Conservation (phyloP, 2,888 invertebrate genomes). For the Drosophila quinaria region DNA sequence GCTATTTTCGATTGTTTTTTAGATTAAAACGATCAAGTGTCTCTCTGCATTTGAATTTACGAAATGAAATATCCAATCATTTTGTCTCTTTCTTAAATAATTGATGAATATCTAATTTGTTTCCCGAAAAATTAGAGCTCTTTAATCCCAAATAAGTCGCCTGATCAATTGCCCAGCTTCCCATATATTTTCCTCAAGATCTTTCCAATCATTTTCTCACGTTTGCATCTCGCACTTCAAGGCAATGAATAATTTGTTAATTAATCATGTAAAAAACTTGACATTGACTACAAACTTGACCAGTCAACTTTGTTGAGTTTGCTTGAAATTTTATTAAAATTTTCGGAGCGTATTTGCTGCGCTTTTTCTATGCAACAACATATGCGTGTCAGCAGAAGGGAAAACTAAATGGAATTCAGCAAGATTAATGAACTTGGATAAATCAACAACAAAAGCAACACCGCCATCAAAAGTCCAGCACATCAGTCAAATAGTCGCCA, state of each 20-base stretch:
- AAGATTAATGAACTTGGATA: slow-evolving; percentile 82
- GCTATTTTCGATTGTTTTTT: not conserved
- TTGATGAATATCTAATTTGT: not conserved
- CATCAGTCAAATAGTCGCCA: slow-evolving; percentile 36
- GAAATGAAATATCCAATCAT: not conserved
- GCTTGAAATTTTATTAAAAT: slow-evolving; percentile 52
- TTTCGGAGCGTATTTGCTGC: slow-evolving; percentile 62
- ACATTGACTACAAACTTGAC: slow-evolving; percentile 45
- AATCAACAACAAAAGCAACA: slow-evolving; percentile 62
- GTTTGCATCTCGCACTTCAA: slow-evolving; percentile 33
- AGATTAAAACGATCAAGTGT: too few species aligned
- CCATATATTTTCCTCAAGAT: not conserved
- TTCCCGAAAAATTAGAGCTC: not conserved
- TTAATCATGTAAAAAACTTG: slow-evolving; percentile 72
- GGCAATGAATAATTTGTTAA: slow-evolving; percentile 81
- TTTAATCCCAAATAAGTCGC: not conserved
- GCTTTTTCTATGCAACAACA: slow-evolving; percentile 46
- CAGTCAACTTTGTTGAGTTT: slow-evolving; percentile 51
- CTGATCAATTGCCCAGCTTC: slow-evolving; percentile 7
- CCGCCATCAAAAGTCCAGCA: slow-evolving; percentile 56
- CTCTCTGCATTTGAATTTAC: too few species aligned
- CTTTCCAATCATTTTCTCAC: slow-evolving; percentile 62
- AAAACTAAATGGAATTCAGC: slow-evolving; percentile 60
- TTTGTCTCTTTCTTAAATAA: not conserved
- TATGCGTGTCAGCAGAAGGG: slow-evolving; percentile 20